Percentiles rank a stretch among this genome's conserved stretches.
Conservation (phyloP, 1,140 invertebrate genomes). For the Thaumetopoea pityocampa region DNA sequence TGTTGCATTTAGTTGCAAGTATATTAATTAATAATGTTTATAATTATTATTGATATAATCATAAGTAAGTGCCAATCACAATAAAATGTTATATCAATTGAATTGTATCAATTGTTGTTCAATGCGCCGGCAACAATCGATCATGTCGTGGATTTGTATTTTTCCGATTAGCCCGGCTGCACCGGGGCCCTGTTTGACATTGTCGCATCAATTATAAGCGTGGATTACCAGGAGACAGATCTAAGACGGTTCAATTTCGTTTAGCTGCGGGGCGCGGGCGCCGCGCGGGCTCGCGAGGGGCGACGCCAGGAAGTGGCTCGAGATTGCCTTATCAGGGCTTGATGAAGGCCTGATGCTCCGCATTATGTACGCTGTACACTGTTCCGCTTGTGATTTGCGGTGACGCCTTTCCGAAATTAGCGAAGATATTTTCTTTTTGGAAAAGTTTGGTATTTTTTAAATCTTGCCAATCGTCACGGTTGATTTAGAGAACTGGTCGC, state of each 20-base stretch:
- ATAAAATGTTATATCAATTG: conserved; percentile 15
- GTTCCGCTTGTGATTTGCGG: conserved; percentile 5
- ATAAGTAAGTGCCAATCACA: conserved; percentile 18
- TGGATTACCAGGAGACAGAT: conserved; percentile 68
- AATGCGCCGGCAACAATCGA: conserved; percentile 43
- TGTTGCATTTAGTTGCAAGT: too few species aligned
- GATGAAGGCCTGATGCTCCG: conserved; percentile 32
- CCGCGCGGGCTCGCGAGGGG: conserved; percentile 21
- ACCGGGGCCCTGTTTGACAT: conserved; percentile 61
- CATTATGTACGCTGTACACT: conserved; percentile 22
- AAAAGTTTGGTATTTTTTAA: conserved; percentile 1
- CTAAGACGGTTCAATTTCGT: conserved; percentile 69
- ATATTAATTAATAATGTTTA: too few species aligned
- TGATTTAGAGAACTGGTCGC: too few species aligned
- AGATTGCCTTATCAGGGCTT: conserved; percentile 32
- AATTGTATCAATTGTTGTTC: conserved; percentile 21
- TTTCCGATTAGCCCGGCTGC: conserved; percentile 65
- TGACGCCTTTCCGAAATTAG: too few species aligned
- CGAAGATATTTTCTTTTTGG: conserved; percentile 3
- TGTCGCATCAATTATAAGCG: conserved; percentile 73
- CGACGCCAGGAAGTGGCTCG: conserved; percentile 37
- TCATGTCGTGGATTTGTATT: conserved; percentile 67
- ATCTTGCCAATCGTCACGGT: too few species aligned
- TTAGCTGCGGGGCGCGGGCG: conserved; percentile 25
- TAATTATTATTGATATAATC: background rate